Evolutionary conservation across 2,797 vertebrate species (phyloP).

Genomic region (Taenioides sp.): DNA sequence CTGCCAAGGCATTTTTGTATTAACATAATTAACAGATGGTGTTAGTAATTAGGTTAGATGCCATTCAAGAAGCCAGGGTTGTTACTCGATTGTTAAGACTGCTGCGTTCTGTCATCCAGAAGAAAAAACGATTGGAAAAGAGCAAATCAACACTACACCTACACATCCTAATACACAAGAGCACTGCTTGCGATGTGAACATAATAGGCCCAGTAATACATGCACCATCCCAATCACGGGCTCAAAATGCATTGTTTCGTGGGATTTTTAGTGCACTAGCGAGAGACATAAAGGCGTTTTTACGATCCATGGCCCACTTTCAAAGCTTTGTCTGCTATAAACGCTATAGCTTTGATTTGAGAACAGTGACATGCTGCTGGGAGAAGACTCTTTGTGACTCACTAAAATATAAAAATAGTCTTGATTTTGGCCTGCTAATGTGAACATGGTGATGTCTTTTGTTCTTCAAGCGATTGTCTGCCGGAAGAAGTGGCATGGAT

Average conservation of each 20-base stretch:
- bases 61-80: constrained; percentile 74
- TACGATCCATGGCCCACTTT: constrained; percentile 75
- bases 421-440: constrained; percentile 67
- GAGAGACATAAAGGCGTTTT: constrained; percentile 70
- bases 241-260: constrained; percentile 69
- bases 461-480: constrained; percentile 60
- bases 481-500: constrained; percentile 36
- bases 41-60: constrained; percentile 79
- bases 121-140: constrained; percentile 53
- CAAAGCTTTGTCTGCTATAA: constrained; percentile 74
- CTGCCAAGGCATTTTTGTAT: constrained; percentile 76
- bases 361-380: constrained; percentile 71
- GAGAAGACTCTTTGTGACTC: constrained; percentile 74
- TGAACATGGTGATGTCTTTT: constrained; percentile 65
- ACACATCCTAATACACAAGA: constrained; percentile 18
- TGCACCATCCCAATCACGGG: constrained; percentile 55
- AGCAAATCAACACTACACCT: constrained; percentile 64
- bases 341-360: constrained; percentile 72
- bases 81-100: constrained; percentile 75
- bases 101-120: constrained; percentile 63
- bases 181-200: constrained; percentile 11
- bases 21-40: constrained; percentile 84
- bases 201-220: constrained; percentile 53
- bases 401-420: constrained; percentile 72
- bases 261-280: constrained; percentile 57